Evolutionary conservation across 2,888 invertebrate genomes (phyloP), one percentile per base, ranked within the genome.

Genomic region (Cataglyphis altisquamis): DNA sequence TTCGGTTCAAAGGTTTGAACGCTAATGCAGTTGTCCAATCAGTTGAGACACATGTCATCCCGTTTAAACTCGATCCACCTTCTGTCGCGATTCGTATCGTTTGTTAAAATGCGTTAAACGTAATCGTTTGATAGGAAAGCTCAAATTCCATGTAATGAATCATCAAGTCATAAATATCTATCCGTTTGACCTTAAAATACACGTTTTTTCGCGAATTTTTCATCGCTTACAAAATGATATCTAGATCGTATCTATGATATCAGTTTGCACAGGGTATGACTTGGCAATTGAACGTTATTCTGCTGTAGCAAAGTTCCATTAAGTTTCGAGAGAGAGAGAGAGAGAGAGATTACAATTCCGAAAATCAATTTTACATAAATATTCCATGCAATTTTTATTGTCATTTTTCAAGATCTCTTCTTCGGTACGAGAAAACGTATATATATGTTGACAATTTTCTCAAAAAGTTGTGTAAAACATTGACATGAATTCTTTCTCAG

Each of bases 331-430:
- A n/a, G 48, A 52, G n/a, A 52, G 45, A 45, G 48, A 52, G 32
- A 9, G 36, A 52, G 36, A 39, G 25, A 25, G 8, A 57, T 15
- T n/a, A n/a, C 29, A 15, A 29, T 2, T n/a, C 12, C 12, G 10
- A 52, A n/a, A 52, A 10, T 21, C 5, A 73, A 63, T 32, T 75
- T 75, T 63, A 52, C 48, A 25, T 75, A 75, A 45, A 74, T 63
- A 36, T 74, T 63, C 8, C 32, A 21, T 0, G 39, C 36, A 63
- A 63, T 63, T 48, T 73, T 32, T 18, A 18, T 57, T 48, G 21
- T 0, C n/a, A n/a, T 36, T 36, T 60, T 10, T 25, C 1, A 8
- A 57, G 15, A 0, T 8, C 8, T 8, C 62, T 18, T 62, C 0
- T 18, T 60, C n/a, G 4, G 5, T 48, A 39, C 36, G n/a, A 36